phyloP scores from a whole-genome alignment of 2,113 vertebrate species.

The Alethe castanea region DNA sequence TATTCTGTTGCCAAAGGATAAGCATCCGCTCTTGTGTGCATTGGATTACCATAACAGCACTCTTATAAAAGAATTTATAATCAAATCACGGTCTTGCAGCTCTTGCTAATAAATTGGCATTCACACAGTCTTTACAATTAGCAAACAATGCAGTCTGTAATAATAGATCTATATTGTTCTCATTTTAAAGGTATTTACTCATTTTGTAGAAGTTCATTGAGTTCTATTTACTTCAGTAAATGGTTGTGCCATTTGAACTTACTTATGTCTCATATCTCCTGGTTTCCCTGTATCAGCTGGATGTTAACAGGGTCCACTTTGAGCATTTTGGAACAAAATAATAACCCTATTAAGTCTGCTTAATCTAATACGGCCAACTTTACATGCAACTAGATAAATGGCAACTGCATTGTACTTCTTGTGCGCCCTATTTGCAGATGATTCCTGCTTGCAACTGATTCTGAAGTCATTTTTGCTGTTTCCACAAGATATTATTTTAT shows the following conservation, averaged over 20 bases:
- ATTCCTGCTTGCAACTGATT: not conserved
- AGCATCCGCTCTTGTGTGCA: not conserved
- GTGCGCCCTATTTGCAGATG: not conserved
- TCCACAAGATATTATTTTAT: not conserved
- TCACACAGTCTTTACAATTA: not conserved
- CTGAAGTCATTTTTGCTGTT: not conserved
- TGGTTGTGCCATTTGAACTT: not conserved
- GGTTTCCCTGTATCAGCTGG: fast-evolving
- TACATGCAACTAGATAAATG: not conserved
- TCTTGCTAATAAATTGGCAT: not conserved
- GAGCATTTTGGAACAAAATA: not conserved
- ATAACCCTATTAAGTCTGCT: not conserved
- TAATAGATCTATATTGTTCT: not conserved
- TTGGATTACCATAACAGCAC: not conserved
- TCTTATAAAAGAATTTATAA: not conserved
- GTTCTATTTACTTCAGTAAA: not conserved
- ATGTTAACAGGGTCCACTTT: not conserved
- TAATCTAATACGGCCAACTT: not conserved
- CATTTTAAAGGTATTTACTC: not conserved
- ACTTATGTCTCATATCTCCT: not conserved
- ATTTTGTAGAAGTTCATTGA: not conserved
- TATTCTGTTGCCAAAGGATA: not conserved
- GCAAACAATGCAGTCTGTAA: not conserved
- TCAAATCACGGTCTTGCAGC: not conserved
- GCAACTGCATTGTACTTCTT: not conserved